These are phyloP conservation scores for Fistularia tabacaria DNA, from an alignment of 2,797 vertebrate species.

Conservation along the genomic window DNA sequence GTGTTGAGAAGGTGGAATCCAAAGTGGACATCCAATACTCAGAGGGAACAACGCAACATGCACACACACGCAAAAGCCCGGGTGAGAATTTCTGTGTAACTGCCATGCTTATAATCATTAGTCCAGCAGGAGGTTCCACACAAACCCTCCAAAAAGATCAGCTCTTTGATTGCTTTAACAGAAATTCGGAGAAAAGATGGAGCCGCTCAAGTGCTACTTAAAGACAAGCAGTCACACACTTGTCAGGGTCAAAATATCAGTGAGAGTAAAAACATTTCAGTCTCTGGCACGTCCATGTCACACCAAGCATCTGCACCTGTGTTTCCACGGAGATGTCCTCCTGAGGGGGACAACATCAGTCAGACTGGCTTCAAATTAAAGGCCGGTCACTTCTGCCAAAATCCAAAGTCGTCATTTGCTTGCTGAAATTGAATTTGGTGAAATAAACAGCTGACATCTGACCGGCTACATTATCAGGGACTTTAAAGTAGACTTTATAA, in stretches of 20 bases:
- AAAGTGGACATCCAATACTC: too few species aligned
- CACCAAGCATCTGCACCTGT: constrained; percentile 56
- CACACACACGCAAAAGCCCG: too few species aligned
- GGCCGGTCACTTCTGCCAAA: neutral
- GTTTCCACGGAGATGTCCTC: constrained; percentile 60
- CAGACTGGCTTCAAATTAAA: constrained; percentile 12
- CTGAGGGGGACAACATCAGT: constrained; percentile 40
- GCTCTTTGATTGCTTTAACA: too few species aligned
- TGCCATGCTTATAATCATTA: too few species aligned
- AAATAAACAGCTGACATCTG: too few species aligned
- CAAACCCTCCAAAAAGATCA: neutral
- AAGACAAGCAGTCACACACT: constrained; percentile 27
- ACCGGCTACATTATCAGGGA: too few species aligned
- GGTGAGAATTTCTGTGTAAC: too few species aligned
- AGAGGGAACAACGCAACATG: too few species aligned
- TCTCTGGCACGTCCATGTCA: constrained; percentile 31
- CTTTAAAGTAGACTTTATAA: too few species aligned
- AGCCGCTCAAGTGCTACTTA: constrained; percentile 14
- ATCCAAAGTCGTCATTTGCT: too few species aligned
- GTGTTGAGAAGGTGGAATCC: neutral
- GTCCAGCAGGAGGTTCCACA: too few species aligned
- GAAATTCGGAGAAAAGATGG: neutral
- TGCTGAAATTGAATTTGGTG: too few species aligned
- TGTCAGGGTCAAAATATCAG: constrained; percentile 38
- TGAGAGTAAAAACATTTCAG: constrained; percentile 40